Evolutionary conservation across 2,888 invertebrate species (phyloP).

Genomic region (Drosophila algonquin): DNA sequence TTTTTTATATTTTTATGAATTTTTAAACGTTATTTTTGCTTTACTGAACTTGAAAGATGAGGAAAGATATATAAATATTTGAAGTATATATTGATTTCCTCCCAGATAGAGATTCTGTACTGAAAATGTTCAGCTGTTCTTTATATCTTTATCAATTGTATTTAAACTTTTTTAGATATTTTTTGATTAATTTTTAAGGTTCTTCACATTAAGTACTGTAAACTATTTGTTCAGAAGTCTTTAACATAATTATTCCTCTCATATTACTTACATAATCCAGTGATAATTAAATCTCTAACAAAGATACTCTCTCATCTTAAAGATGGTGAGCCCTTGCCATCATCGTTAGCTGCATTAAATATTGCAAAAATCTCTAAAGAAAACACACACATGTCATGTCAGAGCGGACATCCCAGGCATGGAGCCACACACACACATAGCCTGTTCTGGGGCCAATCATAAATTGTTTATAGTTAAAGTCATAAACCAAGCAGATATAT

Average conservation of each 20-base stretch:
- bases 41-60: no score
- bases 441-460: constrained; percentile 54
- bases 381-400: constrained; percentile 18
- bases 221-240: not conserved
- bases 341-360: constrained; percentile 1
- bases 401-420: constrained; percentile 6
- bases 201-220: no score
- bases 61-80: no score
- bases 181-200: no score
- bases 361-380: constrained; percentile 7
- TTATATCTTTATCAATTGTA: no score
- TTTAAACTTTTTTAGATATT: no score
- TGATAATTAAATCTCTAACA: not conserved
- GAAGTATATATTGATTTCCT: no score
- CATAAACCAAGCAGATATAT: constrained; percentile 69
- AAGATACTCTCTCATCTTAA: not conserved
- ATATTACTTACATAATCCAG: not conserved
- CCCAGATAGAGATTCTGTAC: no score
- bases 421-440: constrained; percentile 20
- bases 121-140: no score
- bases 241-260: not conserved
- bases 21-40: no score
- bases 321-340: not conserved
- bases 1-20: no score
- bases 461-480: constrained; percentile 71